Conservation (phyloP, 2,113 vertebrate genomes). For the Apeltes quadracus region DNA sequence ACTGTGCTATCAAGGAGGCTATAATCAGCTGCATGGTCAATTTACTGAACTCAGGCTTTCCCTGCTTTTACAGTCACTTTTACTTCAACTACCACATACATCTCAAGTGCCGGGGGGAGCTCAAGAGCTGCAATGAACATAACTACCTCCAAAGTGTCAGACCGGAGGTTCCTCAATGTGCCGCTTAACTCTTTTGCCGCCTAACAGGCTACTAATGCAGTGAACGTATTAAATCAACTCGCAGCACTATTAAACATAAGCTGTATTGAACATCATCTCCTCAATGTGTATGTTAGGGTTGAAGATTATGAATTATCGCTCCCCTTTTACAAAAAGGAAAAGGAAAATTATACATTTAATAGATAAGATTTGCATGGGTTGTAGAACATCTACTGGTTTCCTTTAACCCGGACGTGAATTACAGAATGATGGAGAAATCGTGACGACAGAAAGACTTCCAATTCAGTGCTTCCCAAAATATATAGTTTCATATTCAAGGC, state of each 20-base stretch:
- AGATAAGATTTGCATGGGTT: slow-evolving; percentile 53
- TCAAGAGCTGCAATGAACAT: slow-evolving; percentile 29
- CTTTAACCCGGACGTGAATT: slow-evolving; percentile 7
- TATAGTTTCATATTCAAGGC: slow-evolving; percentile 6
- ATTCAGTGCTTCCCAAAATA: slow-evolving; percentile 25
- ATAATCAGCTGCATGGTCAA: slow-evolving; percentile 15
- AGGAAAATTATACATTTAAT: slow-evolving; percentile 30
- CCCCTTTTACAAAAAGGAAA: slow-evolving; percentile 4
- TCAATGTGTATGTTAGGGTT: slow-evolving; percentile 10
- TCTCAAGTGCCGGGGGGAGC: slow-evolving; percentile 25
- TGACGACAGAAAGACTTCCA: slow-evolving; percentile 28
- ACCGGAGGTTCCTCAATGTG: slow-evolving; percentile 14
- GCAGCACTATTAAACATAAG: slow-evolving; percentile 34
- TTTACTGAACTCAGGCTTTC: slow-evolving; percentile 34
- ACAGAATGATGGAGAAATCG: slow-evolving; percentile 56
- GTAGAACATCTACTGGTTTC: slow-evolving; percentile 42
- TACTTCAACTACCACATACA: slow-evolving; percentile 11
- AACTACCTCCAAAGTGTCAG: slow-evolving; percentile 24
- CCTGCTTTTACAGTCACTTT: slow-evolving; percentile 48
- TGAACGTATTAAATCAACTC: slow-evolving; percentile 4
- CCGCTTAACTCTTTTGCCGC: slow-evolving; percentile 6
- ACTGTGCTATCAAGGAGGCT: slow-evolving; percentile 8
- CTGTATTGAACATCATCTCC: slow-evolving; percentile 33
- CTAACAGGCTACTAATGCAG: neutral
- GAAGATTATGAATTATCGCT: slow-evolving; percentile 42